Conservation (phyloP, 2,797 vertebrate genomes). For the Gallinago stenura region DNA sequence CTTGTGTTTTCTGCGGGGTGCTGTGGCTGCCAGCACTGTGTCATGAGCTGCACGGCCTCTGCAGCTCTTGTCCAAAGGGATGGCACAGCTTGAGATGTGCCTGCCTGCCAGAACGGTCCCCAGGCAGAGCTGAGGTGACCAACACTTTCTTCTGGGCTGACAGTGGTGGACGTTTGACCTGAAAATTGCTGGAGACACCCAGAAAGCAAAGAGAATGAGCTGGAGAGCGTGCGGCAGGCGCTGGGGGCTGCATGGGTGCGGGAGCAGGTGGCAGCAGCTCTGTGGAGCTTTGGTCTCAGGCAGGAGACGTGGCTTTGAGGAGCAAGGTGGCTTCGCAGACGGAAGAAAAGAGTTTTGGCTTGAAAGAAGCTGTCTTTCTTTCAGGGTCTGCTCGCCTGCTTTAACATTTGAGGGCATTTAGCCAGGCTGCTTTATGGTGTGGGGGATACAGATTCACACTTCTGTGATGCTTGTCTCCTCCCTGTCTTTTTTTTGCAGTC, state of each 20-base stretch:
- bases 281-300: not conserved
- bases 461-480: constrained; percentile 14
- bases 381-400: constrained; percentile 2
- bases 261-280: not conserved
- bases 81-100: not conserved
- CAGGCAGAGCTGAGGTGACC: not conserved
- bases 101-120: not conserved
- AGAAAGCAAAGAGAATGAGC: not conserved
- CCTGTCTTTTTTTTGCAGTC: not conserved
- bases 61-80: not conserved
- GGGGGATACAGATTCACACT: constrained; percentile 59
- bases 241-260: accelerated
- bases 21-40: not conserved
- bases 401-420: constrained; percentile 56
- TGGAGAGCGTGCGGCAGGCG: not conserved
- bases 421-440: constrained; percentile 57
- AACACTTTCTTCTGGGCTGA: not conserved
- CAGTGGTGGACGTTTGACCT: not conserved
- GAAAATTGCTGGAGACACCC: not conserved
- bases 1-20: not conserved
- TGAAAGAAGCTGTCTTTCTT: constrained; percentile 48
- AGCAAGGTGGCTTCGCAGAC: not conserved
- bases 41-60: not conserved
- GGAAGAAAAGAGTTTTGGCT: not conserved
- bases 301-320: not conserved